Evolutionary conservation across 2,888 invertebrate genomes (phyloP).

Genomic region (Agrochola litura): DNA sequence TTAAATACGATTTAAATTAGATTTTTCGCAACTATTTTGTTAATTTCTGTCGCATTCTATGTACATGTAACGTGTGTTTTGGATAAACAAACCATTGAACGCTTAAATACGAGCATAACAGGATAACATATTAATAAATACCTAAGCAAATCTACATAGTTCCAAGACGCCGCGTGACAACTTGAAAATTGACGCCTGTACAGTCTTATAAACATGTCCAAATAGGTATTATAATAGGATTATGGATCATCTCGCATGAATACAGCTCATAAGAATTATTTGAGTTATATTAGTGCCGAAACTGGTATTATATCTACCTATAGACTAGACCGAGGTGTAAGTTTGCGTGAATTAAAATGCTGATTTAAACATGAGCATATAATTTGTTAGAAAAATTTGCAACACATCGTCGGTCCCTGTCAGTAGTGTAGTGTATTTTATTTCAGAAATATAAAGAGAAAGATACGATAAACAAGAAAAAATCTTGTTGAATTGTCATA

Average conservation of each 20-base stretch:
- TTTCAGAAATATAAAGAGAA: background rate
- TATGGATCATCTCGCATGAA: constrained; percentile 37
- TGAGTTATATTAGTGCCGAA: constrained; percentile 20
- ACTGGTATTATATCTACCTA: constrained; percentile 24
- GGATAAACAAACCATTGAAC: constrained; percentile 19
- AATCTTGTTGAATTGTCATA: background rate
- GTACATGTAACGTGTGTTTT: constrained; percentile 18
- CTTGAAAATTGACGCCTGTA: constrained; percentile 33
- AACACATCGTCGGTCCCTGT: background rate
- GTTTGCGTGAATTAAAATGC: background rate
- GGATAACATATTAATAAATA: constrained; percentile 15
- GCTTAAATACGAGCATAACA: constrained; percentile 17
- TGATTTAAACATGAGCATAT: background rate
- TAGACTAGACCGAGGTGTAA: background rate
- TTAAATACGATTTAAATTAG: constrained; percentile 34
- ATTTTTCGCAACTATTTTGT: constrained; percentile 35
- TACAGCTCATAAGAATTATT: constrained; percentile 33
- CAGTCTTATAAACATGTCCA: constrained; percentile 51
- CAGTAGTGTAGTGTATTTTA: background rate
- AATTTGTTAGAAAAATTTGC: background rate
- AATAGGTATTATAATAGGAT: constrained; percentile 46
- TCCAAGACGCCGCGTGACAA: constrained; percentile 11
- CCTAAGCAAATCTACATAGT: constrained; percentile 15
- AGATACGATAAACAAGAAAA: background rate
- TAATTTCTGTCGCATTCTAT: constrained; percentile 31